Conservation (phyloP, 1,140 invertebrate species). For the Cherax destructor region DNA sequence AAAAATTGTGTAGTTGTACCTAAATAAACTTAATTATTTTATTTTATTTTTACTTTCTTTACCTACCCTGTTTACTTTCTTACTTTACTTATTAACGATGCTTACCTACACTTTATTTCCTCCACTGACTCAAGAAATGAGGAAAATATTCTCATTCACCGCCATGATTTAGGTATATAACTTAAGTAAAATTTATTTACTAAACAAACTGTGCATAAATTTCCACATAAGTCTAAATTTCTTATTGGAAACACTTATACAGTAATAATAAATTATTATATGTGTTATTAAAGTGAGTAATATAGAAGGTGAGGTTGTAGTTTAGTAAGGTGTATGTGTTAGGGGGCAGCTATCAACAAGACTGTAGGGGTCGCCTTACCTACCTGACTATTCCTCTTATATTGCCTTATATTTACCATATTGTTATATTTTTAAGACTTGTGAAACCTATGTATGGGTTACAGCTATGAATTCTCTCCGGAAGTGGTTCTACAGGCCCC, state of each 20-base stretch:
- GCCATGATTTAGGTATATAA: background rate
- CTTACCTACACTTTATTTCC: too few species aligned
- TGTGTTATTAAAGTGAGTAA: background rate
- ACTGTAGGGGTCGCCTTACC: background rate
- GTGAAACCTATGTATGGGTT: conserved; percentile 40
- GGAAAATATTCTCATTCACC: background rate
- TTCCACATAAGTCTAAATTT: background rate
- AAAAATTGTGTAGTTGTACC: too few species aligned
- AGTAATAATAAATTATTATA: background rate
- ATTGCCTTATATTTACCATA: conserved; percentile 33
- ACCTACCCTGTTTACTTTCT: too few species aligned
- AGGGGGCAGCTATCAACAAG: conserved; percentile 1
- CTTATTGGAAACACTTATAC: background rate
- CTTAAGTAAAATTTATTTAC: background rate
- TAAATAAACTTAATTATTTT: too few species aligned
- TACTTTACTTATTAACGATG: too few species aligned
- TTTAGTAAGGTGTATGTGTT: background rate
- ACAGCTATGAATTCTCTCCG: conserved; percentile 88
- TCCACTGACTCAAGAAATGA: too few species aligned
- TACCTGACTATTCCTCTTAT: background rate
- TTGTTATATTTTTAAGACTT: conserved; percentile 70
- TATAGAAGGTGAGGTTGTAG: background rate
- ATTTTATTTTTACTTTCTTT: too few species aligned
- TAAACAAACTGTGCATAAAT: background rate
- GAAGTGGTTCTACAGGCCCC: conserved; percentile 94